A percentile compares a stretch with the other conserved stretches of the same genome.
phyloP scores from a whole-genome alignment of 2,113 vertebrate species.

The Cephalopholis sonnerati region DNA sequence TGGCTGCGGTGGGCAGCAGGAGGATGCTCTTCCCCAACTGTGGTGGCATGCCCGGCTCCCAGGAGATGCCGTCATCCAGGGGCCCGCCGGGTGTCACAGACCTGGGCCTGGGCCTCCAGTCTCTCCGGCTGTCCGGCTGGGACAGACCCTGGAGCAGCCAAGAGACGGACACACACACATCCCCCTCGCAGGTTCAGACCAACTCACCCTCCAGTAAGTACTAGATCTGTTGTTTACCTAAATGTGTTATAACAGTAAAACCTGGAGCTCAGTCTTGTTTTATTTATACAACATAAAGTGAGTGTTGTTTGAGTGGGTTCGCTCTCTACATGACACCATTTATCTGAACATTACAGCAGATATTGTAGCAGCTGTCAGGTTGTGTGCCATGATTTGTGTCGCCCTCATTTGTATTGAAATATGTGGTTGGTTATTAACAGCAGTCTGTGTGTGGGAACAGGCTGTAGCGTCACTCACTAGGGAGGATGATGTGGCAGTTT shows the following conservation, averaged over 20 bases:
- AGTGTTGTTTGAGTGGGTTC: background rate
- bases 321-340: background rate
- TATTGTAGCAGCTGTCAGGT: background rate
- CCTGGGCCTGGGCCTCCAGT: conserved; percentile 97
- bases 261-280: background rate
- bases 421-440: conserved; percentile 30
- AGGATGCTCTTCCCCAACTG: conserved; percentile 97
- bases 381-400: background rate
- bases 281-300: background rate
- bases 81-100: conserved; percentile 91
- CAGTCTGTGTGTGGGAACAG: conserved; percentile 48
- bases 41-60: conserved; percentile 74
- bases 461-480: conserved; percentile 64
- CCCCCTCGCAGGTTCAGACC: conserved; percentile 85
- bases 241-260: background rate
- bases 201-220: conserved; percentile 93
- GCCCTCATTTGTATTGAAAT: conserved; percentile 30
- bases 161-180: conserved; percentile 85
- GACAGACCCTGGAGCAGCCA: conserved; percentile 98
- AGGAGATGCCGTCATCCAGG: conserved; percentile 90
- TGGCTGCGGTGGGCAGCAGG: conserved; percentile 90
- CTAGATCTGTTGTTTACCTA: background rate
- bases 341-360: background rate
- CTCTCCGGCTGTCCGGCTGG: conserved; percentile 94
- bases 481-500: conserved; percentile 83